Conservation (phyloP, 2,113 vertebrate genomes). For the Beaufortia kweichowensis region DNA sequence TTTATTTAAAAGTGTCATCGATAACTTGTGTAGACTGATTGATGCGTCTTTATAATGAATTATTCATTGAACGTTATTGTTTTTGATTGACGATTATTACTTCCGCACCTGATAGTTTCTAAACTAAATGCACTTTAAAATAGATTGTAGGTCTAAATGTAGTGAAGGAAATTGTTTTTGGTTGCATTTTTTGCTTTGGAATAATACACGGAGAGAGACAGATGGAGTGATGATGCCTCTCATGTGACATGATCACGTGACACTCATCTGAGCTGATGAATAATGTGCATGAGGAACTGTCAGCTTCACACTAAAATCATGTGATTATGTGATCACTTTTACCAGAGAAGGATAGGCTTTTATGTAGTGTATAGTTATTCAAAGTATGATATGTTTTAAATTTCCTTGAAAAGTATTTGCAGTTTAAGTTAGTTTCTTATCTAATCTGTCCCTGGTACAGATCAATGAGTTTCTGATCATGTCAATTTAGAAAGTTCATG, state of each 20-base stretch:
- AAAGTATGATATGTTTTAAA: neutral
- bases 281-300: neutral
- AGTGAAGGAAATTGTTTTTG: neutral
- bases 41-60: no score
- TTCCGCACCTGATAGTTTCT: neutral
- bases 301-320: neutral
- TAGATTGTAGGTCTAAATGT: neutral
- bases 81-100: neutral
- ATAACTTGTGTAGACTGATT: no score
- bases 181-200: neutral
- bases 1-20: neutral
- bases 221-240: constrained; percentile 48
- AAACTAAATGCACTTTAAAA: neutral
- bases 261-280: constrained; percentile 27
- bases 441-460: no score
- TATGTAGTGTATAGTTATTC: neutral
- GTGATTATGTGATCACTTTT: neutral
- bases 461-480: no score
- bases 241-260: constrained; percentile 75
- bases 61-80: neutral
- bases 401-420: neutral
- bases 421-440: no score
- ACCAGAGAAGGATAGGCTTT: neutral
- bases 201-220: neutral
- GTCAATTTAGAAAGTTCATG: no score